These are phyloP conservation scores for Castor canadensis DNA, from an alignment of 2,113 vertebrate genomes.

Conservation along the genomic window DNA sequence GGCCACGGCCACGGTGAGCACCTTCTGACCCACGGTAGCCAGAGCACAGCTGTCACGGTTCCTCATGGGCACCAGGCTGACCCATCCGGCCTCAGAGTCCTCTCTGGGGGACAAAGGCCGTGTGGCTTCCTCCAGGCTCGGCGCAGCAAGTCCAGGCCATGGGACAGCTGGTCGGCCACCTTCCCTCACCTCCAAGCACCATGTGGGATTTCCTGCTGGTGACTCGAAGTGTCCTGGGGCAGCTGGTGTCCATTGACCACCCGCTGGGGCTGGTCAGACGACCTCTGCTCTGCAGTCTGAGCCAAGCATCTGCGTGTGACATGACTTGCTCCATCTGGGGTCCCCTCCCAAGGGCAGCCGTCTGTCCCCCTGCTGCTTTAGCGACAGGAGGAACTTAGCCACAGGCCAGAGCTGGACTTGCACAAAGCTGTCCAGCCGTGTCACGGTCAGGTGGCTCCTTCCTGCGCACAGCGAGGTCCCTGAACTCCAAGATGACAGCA, in stretches of 20 bases:
- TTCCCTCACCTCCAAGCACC: neutral
- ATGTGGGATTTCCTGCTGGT: neutral
- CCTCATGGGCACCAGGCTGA: too few species aligned
- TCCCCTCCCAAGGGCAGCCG: neutral
- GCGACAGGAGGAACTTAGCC: accelerated
- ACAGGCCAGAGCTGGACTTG: neutral
- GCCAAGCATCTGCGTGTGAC: too few species aligned
- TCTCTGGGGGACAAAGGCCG: too few species aligned
- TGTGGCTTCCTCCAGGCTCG: too few species aligned
- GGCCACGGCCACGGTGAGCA: too few species aligned
- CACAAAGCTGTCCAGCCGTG: neutral
- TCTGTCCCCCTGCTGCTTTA: accelerated
- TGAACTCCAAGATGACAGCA: neutral
- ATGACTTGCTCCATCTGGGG: too few species aligned
- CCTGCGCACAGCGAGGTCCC: neutral
- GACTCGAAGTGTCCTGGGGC: neutral
- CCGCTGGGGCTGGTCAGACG: neutral
- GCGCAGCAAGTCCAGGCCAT: too few species aligned
- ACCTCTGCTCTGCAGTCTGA: too few species aligned
- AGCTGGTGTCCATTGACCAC: accelerated
- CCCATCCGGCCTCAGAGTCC: too few species aligned
- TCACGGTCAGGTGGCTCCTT: neutral
- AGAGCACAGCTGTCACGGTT: too few species aligned
- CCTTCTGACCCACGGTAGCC: too few species aligned
- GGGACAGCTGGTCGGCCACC: accelerated